Conservation (phyloP, 1,140 invertebrate species). For the Lanistes nyassanus region DNA sequence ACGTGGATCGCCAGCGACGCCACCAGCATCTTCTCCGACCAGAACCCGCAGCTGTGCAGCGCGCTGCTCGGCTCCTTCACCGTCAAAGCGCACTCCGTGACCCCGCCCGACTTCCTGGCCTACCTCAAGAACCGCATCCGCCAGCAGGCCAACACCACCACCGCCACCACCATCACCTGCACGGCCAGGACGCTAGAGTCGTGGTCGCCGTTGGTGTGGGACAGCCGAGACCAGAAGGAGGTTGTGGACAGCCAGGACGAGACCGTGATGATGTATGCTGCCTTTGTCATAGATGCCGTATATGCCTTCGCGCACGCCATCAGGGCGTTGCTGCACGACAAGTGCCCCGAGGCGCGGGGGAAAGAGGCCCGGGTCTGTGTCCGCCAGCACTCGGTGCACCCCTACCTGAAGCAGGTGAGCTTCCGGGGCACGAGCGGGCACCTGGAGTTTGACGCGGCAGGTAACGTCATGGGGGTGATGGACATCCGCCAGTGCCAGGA, state of each 20-base stretch:
- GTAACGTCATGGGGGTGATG: slow-evolving; percentile 46
- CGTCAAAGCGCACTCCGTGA: slow-evolving; percentile 71
- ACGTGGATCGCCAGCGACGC: slow-evolving; percentile 81
- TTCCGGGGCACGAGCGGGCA: slow-evolving; percentile 44
- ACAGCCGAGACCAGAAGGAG: too few relatives aligned
- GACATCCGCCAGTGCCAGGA: slow-evolving; percentile 39
- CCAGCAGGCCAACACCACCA: not conserved
- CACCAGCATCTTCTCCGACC: slow-evolving; percentile 77
- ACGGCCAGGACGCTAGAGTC: too few relatives aligned
- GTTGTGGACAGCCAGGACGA: too few relatives aligned
- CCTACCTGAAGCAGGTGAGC: slow-evolving; percentile 35
- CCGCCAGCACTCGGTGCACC: slow-evolving; percentile 30
- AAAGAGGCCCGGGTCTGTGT: slow-evolving; percentile 35
- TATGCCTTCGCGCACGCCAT: slow-evolving; percentile 85
- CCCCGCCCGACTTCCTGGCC: slow-evolving; percentile 41
- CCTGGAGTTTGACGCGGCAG: slow-evolving; percentile 49
- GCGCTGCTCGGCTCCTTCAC: slow-evolving; percentile 79
- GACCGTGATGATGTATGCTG: slow-evolving; percentile 66
- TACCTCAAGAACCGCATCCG: slow-evolving; percentile 40
- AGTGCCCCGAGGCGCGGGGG: slow-evolving; percentile 18
- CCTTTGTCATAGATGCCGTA: slow-evolving; percentile 86
- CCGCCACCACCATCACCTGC: too few relatives aligned
- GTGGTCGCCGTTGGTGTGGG: too few relatives aligned
- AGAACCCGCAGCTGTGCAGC: slow-evolving; percentile 75
- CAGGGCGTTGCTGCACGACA: slow-evolving; percentile 57